Evolutionary conservation across 2,113 vertebrate genomes (phyloP), one percentile per base, ranked within the genome.

Genomic region (Boulengerochromis microlepis): DNA sequence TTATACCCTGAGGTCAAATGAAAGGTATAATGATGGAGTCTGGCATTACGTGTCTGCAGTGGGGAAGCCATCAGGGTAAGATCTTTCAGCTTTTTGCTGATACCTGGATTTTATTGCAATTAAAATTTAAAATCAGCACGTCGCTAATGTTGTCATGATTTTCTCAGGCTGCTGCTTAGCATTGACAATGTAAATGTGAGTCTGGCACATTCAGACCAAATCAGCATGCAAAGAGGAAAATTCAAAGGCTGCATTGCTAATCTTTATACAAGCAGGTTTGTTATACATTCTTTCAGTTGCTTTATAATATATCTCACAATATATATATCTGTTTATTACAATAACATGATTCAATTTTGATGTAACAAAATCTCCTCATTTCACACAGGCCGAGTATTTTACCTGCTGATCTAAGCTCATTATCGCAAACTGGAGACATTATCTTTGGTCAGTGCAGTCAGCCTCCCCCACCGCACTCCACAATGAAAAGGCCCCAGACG

Each of bases 181-280:
- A 80, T 95, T 61, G 93, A 96, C 84, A 95, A 93, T 69, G 53
- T 54, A 4, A 87, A 92, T 26, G 76, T 71, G 74, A 66, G 7
- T 57, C 87, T 74, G 5, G 69, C 5, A 50, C 54, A 33, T 29
- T 22, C 82, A 22, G 7, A 12, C 3, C 10, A 5, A 6, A 7
- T 18, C 19, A 57, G 13, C 8, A 24, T 18, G 85, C 12, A 91
- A 7, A 96, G 95, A 80, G 88, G 91, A 81, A 18, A 92, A 47
- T 98, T 98, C 53, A 95, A 95, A 92, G 97, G 96, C 22, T 99
- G 98, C 80, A 95, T 98, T 59, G 92, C 96, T 45, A 97, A 98
- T 76, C 88, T 98, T 87, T 98, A 98, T 64, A 92, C 97, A 54
- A 83, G 94, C 81, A 97, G 97, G 98, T 98, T 91, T 86, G 88